Percentiles rank a stretch among this genome's conserved stretches.
These are phyloP conservation scores for Microctenopoma steveboyesi DNA, from an alignment of 2,797 vertebrate species.

Conservation along the genomic window DNA sequence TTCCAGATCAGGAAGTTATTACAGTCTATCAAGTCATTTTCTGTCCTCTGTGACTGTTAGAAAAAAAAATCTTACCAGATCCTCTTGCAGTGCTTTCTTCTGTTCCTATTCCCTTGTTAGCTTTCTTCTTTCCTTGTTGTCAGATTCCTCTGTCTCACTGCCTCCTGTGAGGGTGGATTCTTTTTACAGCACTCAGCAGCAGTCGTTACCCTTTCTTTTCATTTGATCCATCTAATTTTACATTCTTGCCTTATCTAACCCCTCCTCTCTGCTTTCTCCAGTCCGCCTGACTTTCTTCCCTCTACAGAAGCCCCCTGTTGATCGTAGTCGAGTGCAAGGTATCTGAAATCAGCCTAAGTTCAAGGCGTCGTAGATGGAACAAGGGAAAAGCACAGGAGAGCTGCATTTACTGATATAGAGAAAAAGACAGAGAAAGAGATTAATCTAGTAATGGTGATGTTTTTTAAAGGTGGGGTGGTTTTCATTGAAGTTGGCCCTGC, in stretches of 20 bases:
- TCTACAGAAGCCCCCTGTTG: slow-evolving; percentile 27
- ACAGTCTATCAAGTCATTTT: slow-evolving; percentile 43
- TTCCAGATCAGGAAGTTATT: slow-evolving; percentile 61
- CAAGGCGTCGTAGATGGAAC: not conserved
- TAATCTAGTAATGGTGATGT: not conserved
- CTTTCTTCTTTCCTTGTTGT: slow-evolving; percentile 43
- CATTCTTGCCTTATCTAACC: slow-evolving; percentile 48
- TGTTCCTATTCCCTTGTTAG: slow-evolving; percentile 48
- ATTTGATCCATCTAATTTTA: slow-evolving; percentile 62
- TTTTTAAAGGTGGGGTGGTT: slow-evolving; percentile 28
- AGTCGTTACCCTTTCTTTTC: slow-evolving; percentile 38
- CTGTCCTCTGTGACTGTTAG: slow-evolving; percentile 22
- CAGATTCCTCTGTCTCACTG: slow-evolving; percentile 44
- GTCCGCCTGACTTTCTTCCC: slow-evolving; percentile 20
- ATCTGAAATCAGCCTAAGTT: slow-evolving; percentile 19
- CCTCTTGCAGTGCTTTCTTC: slow-evolving; percentile 46
- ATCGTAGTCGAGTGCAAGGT: slow-evolving; percentile 23
- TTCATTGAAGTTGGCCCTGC: slow-evolving; percentile 38
- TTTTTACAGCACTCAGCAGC: slow-evolving; percentile 26
- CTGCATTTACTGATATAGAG: not conserved
- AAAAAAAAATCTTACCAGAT: slow-evolving; percentile 65
- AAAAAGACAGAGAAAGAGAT: slow-evolving; percentile 1
- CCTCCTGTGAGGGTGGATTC: slow-evolving; percentile 36
- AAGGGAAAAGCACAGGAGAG: not conserved
- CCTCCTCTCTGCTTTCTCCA: slow-evolving; percentile 34